Conservation (phyloP, 2,113 vertebrate genomes). For the Serilophus lunatus region DNA sequence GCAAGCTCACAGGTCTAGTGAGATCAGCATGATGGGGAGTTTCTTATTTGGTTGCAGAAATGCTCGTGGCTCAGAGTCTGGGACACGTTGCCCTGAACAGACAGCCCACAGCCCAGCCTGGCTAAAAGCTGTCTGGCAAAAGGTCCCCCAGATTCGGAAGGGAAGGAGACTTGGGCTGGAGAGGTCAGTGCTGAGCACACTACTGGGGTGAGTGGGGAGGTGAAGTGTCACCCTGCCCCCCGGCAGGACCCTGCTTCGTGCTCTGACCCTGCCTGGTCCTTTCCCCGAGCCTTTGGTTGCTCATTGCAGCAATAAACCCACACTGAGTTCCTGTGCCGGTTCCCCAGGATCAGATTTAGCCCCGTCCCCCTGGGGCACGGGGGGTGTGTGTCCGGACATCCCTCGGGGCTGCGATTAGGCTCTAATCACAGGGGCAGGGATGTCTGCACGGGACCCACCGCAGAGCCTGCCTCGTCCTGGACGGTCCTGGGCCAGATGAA, state of each 20-base stretch:
- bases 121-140: not conserved
- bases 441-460: not conserved
- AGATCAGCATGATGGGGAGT: not conserved
- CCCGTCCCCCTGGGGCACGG: not conserved
- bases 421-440: not conserved
- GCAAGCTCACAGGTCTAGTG: not conserved
- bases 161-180: not conserved
- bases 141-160: fast-evolving
- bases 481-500: not conserved
- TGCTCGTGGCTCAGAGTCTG: not conserved
- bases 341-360: not conserved
- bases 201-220: not conserved
- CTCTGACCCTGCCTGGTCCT: not conserved
- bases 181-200: not conserved
- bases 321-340: not conserved
- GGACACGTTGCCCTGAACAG: not conserved
- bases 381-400: not conserved
- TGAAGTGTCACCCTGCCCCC: not conserved
- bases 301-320: not conserved
- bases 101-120: not conserved
- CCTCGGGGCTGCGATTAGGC: not conserved
- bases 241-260: fast-evolving
- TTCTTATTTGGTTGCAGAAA: not conserved
- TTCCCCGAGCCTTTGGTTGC: not conserved
- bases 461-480: not conserved